Base-by-base conservation (phyloP, 1,140 invertebrate genomes). In the Drosophila pseudoananassae region DNA sequence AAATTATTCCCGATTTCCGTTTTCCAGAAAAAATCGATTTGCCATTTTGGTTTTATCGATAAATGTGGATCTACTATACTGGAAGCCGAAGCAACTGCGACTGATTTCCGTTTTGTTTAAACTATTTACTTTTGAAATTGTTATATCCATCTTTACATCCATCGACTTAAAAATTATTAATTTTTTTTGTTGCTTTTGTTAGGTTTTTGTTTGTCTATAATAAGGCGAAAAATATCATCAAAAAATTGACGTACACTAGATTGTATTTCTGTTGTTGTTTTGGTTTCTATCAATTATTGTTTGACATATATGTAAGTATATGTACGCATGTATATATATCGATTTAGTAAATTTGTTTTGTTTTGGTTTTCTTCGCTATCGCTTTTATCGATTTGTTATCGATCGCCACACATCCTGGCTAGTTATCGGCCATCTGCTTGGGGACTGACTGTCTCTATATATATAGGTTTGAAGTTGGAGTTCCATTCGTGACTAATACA, bases 161-260 rank as follows among this genome's bases (percentile, higher is more conserved):
- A 36, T 69, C 63, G 10, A 20, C 29, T 50, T 70, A 49, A 52
- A 40, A 57, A 61, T 47, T 45, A 43, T 68, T 27, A 6, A 20
- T 36, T 56, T 20, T 57, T 76, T 57, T 47, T 52, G 33, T 33
- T 27, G 46, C 27, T 36, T 51, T 50, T 47, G 53, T 45, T n/a
- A n/a, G n/a, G n/a, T n/a, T 57, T 64, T 51, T 74, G 64, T 78
- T 80, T 87, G 63, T 87, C 78, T 87, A 87, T 85, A 80, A 85
- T 85, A 87, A 87, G 82, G 82, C 82, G 82, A 87, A 87, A 87
- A 87, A 87, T 88, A 87, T 87, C 82, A 87, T 87, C 82, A 87
- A 87, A 88, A 84, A 88, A 88, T 87, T 87, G 82, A 87, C 82
- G 75, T 87, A 88, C 82, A 82, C 82, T 88, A 87, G 83, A 88